Percentiles rank a stretch among this genome's conserved stretches.
Conservation (phyloP, 2,797 vertebrate genomes). For the Champsocephalus gunnari region DNA sequence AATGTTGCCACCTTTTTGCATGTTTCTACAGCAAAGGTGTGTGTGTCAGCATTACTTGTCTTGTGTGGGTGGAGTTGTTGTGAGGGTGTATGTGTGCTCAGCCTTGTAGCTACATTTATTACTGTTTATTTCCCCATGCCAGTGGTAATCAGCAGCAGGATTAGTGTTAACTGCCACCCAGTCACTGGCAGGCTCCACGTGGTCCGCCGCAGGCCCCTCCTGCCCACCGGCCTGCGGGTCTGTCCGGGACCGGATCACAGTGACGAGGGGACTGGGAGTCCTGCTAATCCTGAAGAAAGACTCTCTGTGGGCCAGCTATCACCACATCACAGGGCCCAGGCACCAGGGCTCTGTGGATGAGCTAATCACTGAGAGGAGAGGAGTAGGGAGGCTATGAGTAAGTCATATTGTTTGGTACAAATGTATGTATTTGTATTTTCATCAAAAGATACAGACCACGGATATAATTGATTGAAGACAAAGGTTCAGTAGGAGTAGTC, state of each 20-base stretch:
- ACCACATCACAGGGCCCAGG: slow-evolving; percentile 73
- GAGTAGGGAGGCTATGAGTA: no score
- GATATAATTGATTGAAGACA: no score
- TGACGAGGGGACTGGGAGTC: slow-evolving; percentile 30
- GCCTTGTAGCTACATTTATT: slow-evolving; percentile 74
- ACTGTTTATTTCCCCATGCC: slow-evolving; percentile 84
- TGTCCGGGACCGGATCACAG: slow-evolving; percentile 42
- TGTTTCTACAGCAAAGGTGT: not conserved
- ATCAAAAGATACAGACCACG: no score
- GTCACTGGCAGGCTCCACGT: slow-evolving; percentile 75
- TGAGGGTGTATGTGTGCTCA: slow-evolving; percentile 57
- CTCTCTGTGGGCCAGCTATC: slow-evolving; percentile 71
- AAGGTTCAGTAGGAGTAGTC: no score
- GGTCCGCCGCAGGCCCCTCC: slow-evolving; percentile 63
- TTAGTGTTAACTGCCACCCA: slow-evolving; percentile 84
- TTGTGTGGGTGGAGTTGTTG: slow-evolving; percentile 42
- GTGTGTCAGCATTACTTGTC: slow-evolving; percentile 37
- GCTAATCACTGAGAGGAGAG: slow-evolving; percentile 73
- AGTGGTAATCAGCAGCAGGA: slow-evolving; percentile 80
- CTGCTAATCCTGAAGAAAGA: slow-evolving; percentile 64
- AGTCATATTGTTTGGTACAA: no score
- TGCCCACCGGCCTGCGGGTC: slow-evolving; percentile 38
- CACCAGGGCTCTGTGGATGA: slow-evolving; percentile 74
- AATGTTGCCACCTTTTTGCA: slow-evolving; percentile 8
- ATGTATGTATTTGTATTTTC: no score